phyloP scores from a whole-genome alignment of 1,140 invertebrate species.

The Drosophila erecta region DNA sequence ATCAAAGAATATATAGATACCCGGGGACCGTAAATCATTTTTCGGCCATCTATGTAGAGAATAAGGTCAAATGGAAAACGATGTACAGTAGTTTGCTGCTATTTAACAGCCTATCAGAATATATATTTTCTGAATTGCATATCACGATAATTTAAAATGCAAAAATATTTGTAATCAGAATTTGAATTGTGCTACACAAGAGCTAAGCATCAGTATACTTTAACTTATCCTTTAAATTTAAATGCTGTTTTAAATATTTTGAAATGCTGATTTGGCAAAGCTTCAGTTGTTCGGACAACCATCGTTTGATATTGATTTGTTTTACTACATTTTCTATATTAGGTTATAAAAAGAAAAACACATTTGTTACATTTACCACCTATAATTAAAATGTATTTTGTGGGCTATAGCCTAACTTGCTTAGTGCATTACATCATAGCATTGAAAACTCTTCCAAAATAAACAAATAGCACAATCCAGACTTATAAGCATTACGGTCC shows the following conservation, averaged over 20 bases:
- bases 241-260: no score
- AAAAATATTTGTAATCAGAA: no score
- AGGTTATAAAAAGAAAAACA: background rate
- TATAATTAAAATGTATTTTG: background rate
- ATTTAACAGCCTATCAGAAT: background rate
- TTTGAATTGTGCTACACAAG: no score
- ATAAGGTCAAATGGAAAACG: background rate
- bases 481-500: slow-evolving; percentile 6
- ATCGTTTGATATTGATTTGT: no score
- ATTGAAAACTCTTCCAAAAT: slow-evolving; percentile 11
- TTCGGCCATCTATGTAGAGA: no score
- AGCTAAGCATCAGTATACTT: no score
- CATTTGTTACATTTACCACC: background rate
- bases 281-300: no score
- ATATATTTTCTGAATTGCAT: background rate
- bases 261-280: no score
- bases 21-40: slow-evolving; percentile 13
- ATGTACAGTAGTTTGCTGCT: background rate
- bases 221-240: no score
- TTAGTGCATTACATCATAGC: background rate
- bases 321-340: background rate
- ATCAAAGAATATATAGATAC: slow-evolving; percentile 8
- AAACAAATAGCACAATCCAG: slow-evolving; percentile 3
- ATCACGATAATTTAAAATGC: no score
- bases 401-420: background rate